Evolutionary conservation across 2,797 vertebrate species (phyloP), one percentile per base, ranked within the genome.

Genomic region (Lepilemur ruficaudatus): DNA sequence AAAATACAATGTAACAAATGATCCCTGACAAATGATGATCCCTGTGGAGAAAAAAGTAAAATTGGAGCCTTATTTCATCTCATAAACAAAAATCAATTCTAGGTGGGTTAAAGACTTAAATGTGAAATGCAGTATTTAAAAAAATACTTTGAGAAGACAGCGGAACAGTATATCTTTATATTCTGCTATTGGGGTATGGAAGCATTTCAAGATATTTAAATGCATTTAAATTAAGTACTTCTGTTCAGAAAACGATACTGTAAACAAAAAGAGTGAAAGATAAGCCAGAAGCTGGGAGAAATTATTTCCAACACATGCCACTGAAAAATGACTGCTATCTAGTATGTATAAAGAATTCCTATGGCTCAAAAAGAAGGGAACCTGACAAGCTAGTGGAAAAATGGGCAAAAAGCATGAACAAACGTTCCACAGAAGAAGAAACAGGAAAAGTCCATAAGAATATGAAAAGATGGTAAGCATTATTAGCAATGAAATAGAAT

Each of bases 91-190:
- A 72, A 59, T 72, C 69, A 89, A 57, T 89, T 88, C 78, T 41
- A 83, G 43, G 52, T 83, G 9, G 55, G 23, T 72, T 78, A 83
- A 91, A 82, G 50, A 69, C 28, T 50, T 48, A 73, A 61, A 65
- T 73, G 48, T 65, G 50, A 93, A 86, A 86, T 87, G 30, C 25
- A 91, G 7, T 91, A 84, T 72, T 93, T 93, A 17, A 86, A 92
- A 81, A 85, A 48, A 35, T 76, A 38, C 32, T 86, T 69, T 61
- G 14, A 81, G 48, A 75, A 50, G 38, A 17, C 2, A 22, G 0
- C 50, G 17, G 43, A 78, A 82, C 23, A 76, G 20, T 23, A 4
- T 87, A 52, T 69, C 4, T 59, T 69, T 81, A 88, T 38, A 55
- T 55, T 55, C 46, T 79, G 15, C 17, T 96, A 12, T 80, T 73